A percentile compares a stretch with the other conserved stretches of the same genome.
These are phyloP conservation scores for Manis crassicaudata DNA, from an alignment of 2,797 vertebrate genomes.

Conservation along the genomic window DNA sequence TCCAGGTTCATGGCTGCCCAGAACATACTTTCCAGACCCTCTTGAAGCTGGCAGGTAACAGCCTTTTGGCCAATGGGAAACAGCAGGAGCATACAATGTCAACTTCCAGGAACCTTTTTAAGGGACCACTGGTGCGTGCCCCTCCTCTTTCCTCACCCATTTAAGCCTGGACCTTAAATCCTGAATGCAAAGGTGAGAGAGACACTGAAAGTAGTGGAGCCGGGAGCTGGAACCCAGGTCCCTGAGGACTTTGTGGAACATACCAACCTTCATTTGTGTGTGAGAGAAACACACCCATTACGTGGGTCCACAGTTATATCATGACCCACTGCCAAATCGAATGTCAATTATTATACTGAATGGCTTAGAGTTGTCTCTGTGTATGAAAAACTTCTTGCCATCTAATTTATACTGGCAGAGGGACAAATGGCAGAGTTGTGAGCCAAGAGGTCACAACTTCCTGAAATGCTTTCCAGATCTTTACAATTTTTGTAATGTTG, in stretches of 20 bases:
- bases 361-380: too few species aligned
- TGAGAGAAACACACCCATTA: neutral
- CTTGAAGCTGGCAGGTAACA: neutral
- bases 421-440: rapidly evolving
- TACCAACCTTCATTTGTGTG: neutral
- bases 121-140: rapidly evolving
- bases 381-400: neutral
- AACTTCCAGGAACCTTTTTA: neutral
- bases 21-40: neutral
- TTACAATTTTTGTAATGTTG: neutral
- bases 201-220: neutral
- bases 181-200: neutral
- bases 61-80: neutral
- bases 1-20: neutral
- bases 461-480: neutral
- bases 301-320: rapidly evolving
- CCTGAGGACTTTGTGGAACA: neutral
- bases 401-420: too few species aligned
- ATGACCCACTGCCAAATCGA: neutral
- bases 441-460: neutral
- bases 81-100: neutral
- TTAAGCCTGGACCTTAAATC: neutral
- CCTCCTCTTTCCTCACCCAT: neutral
- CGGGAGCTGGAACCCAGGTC: too few species aligned
- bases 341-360: rapidly evolving